Conservation (phyloP, 2,888 invertebrate genomes). For the Euclidia mi region DNA sequence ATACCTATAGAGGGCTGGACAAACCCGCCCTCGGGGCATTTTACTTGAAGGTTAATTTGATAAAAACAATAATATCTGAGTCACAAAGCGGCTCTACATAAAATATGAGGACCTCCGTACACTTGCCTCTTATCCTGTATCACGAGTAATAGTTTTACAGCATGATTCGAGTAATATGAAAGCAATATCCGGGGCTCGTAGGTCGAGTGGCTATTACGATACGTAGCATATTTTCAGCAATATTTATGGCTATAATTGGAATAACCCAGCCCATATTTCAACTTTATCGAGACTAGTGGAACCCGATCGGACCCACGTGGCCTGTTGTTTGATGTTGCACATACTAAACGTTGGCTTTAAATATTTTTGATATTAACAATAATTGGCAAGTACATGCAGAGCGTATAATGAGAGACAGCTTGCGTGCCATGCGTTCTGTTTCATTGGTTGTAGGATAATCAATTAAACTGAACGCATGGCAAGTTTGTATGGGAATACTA, state of each 20-base stretch:
- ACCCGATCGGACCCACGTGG: slow-evolving; percentile 64
- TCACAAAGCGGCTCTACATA: slow-evolving; percentile 30
- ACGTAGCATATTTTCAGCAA: slow-evolving; percentile 67
- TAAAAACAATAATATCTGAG: slow-evolving; percentile 38
- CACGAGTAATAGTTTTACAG: slow-evolving; percentile 49
- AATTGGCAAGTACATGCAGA: not conserved
- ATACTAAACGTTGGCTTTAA: slow-evolving; percentile 26
- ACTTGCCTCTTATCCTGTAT: slow-evolving; percentile 17
- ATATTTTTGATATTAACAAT: slow-evolving; percentile 5
- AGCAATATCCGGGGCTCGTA: slow-evolving; percentile 56
- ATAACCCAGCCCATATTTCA: slow-evolving; percentile 67
- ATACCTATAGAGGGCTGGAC: no score
- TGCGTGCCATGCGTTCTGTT: no score
- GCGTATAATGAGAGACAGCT: no score
- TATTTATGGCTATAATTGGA: slow-evolving; percentile 74
- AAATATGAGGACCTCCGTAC: slow-evolving; percentile 19
- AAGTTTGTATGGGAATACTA: no score
- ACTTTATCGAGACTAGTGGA: slow-evolving; percentile 66
- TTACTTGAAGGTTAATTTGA: slow-evolving; percentile 7
- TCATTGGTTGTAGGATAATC: no score
- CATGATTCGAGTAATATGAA: slow-evolving; percentile 42
- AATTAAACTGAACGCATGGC: no score
- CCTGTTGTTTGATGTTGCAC: slow-evolving; percentile 34
- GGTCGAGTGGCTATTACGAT: slow-evolving; percentile 58
- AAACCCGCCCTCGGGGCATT: no score